Base-by-base conservation (phyloP, 1,140 invertebrate genomes). In the Thaumatotibia leucotreta region DNA sequence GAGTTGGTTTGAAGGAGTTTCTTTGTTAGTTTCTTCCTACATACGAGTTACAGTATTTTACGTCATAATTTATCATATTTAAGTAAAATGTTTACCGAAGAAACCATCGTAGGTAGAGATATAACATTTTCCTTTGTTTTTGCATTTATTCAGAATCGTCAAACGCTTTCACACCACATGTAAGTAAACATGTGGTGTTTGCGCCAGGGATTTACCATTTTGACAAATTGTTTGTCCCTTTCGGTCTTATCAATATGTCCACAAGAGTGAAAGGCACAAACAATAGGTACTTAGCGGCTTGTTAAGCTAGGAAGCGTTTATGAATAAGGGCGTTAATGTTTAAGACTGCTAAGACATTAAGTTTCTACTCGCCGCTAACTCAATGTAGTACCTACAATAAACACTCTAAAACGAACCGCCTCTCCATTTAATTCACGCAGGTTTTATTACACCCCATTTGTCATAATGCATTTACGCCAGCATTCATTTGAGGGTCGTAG, bases 381-480 rank as follows among this genome's bases (percentile, higher is more conserved):
- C 39, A 20, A 45, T 14, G 14, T 20, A 45, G 6, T 8, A 20
- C 8, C 6, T 8, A 45, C 39, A 45, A 45, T 45, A 45, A 45
- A 45, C 39, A 45, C 39, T 45, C 49, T 54, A 29, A 58, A n/a
- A 58, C 20, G 17, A 17, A 14, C 27, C 4, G n/a, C 52, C 50
- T 23, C 52, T 58, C 52, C 23, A 27, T 58, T 58, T 22, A 27
- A 58, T 31, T 58, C 27, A 58, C 2, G 23, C 52, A 58, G 22
- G 52, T 58, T 58, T 58, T 58, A 58, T 58, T 58, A 58, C 52
- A 58, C 4, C 23, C 52, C 24, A 58, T 58, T 58, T 58, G 52
- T 58, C 52, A 58, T 58, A 58, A 58, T 58, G 24, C 52, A 58
- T 58, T 58, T 58, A 27, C 52, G 52, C 52, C 52, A 58, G 52